A percentile compares a stretch with the other conserved stretches of the same genome.
phyloP scores from a whole-genome alignment of 2,888 invertebrate genomes.

The Nephrotoma appendiculata region DNA sequence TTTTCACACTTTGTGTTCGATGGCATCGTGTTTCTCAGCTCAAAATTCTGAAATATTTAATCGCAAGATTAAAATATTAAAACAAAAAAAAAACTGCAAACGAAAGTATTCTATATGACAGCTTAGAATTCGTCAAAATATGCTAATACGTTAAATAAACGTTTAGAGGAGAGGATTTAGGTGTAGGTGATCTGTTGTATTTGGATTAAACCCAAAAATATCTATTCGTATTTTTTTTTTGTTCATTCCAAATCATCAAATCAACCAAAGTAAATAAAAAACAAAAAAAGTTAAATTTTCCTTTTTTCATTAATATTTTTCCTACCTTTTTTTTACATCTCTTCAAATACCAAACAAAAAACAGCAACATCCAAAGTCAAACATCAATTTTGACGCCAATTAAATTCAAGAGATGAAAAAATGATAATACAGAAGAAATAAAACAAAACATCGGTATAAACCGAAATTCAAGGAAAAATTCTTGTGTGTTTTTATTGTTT shows the following conservation, averaged over 20 bases:
- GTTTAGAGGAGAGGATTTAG: not conserved
- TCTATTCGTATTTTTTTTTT: not conserved
- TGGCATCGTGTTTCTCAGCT: not conserved
- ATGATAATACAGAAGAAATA: not conserved
- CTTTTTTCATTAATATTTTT: slow-evolving; percentile 2
- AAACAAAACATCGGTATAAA: not conserved
- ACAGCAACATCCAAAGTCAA: not conserved
- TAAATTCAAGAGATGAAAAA: not conserved
- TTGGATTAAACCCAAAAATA: not conserved
- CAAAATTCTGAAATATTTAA: not conserved
- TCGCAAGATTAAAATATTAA: not conserved
- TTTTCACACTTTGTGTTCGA: not conserved
- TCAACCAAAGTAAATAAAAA: slow-evolving; percentile 3
- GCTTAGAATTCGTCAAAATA: not conserved
- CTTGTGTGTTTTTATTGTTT: not conserved
- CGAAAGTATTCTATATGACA: not conserved
- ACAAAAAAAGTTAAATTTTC: not conserved
- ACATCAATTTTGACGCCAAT: slow-evolving; percentile 4
- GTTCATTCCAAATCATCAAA: not conserved
- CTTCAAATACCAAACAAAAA: not conserved
- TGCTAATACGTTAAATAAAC: not conserved
- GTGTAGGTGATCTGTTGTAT: not conserved
- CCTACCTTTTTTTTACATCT: not conserved
- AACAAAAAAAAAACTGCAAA: not conserved
- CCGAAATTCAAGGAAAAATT: not conserved